phyloP scores from a whole-genome alignment of 1,140 invertebrate species.

The Cotesia typhae region DNA sequence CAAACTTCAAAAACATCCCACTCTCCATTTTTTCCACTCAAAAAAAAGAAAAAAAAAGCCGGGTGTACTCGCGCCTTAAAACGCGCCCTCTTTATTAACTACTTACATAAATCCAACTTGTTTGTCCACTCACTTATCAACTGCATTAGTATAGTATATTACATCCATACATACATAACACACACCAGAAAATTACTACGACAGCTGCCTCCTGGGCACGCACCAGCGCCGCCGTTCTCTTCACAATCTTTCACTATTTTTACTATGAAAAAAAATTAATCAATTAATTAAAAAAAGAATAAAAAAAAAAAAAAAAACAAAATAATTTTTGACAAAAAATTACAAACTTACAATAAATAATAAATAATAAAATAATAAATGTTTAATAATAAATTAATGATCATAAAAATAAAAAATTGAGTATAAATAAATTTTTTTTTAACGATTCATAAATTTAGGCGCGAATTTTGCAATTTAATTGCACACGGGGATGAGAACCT shows the following conservation, averaged over 20 bases:
- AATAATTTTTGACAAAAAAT: too few relatives aligned
- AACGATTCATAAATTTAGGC: conserved; percentile 2
- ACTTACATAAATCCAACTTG: neutral
- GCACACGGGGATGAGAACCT: neutral
- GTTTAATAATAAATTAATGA: neutral
- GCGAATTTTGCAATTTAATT: conserved; percentile 9
- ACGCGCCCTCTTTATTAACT: conserved; percentile 15
- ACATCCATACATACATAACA: too few relatives aligned
- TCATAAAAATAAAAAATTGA: neutral
- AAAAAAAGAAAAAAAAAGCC: neutral
- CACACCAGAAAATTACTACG: too few relatives aligned
- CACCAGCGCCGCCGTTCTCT: conserved; percentile 24
- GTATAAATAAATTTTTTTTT: neutral
- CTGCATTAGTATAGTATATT: neutral
- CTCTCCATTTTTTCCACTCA: too few relatives aligned
- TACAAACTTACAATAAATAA: neutral
- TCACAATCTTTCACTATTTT: neutral
- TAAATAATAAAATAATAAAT: neutral
- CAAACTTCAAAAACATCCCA: neutral
- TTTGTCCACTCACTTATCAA: neutral
- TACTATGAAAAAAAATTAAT: neutral
- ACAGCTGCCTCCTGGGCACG: conserved; percentile 23
- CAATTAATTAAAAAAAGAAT: neutral
- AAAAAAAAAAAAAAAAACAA: neutral
- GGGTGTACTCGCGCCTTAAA: conserved; percentile 24